Evolutionary conservation across 2,113 vertebrate genomes (phyloP), one percentile per base, ranked within the genome.

Genomic region (Oryzias woworae): DNA sequence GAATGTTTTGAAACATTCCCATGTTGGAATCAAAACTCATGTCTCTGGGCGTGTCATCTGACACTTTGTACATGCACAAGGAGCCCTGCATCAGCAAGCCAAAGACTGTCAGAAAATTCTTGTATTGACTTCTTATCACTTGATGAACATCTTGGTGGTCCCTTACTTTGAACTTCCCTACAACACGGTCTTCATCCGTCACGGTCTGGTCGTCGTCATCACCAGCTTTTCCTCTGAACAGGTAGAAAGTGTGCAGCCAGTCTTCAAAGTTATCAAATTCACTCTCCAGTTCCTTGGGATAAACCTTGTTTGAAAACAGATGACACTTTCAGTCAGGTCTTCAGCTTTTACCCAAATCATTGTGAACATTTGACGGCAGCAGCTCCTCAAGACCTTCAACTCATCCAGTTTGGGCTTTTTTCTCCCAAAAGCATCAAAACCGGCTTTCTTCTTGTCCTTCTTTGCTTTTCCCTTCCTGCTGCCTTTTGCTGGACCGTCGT

Each of bases 1-100:
- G 97, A 66, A 99, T 97, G 14, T 96, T 96, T 82, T 98, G 96
- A 89, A 99, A 99, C 94, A 95, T 98, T 81, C 97, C 96, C 0
- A 96, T 94, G 79, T 59, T 96, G 69, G 96, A 91, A 51, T 99
- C 97, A 0, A 93, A 95, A 42, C 88, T 93, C 0, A 91, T 86
- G 80, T 98, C 97, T 86, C 93, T 93, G 72, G 89, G 69, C 47
- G 93, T 47, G 0, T 98, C 96, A 0, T 98, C 95, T 0, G 95
- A 94, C 75, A 98, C 91, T 90, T 98, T 99, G 91, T 98, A 99
- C 71, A 99, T 92, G 3, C 96, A 98, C 77, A 99, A 53, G 17
- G 97, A 98, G 18, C 96, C 97, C 97, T 99, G 43, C n/a, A 28
- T 64, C 4, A 47, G 12, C 62, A 45, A 52, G 23, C 7, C 0